Evolutionary conservation across 2,113 vertebrate genomes (phyloP).

Genomic region (Scortum barcoo): DNA sequence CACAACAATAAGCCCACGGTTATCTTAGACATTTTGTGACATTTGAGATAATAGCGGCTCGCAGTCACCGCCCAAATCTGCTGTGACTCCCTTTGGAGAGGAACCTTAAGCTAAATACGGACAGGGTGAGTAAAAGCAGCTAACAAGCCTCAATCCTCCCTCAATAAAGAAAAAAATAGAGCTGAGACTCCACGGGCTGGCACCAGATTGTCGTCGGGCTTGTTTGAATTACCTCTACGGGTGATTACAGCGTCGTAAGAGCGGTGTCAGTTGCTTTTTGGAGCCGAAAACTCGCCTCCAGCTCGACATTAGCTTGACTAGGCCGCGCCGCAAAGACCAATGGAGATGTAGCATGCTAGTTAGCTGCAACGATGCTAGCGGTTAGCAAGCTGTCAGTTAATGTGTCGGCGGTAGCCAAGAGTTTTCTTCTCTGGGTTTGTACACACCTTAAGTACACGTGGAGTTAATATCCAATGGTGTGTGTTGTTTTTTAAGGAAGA

Average conservation of each 20-base stretch:
- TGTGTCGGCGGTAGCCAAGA: slow-evolving; percentile 23
- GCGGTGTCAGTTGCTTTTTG: slow-evolving; percentile 54
- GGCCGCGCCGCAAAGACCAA: slow-evolving; percentile 74
- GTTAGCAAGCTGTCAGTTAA: slow-evolving; percentile 75
- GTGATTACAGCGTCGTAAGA: slow-evolving; percentile 9
- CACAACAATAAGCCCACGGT: slow-evolving; percentile 71
- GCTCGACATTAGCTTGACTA: slow-evolving; percentile 69
- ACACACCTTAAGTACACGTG: background rate
- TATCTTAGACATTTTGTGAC: slow-evolving; percentile 70
- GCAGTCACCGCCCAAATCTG: slow-evolving; percentile 84
- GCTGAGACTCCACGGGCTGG: slow-evolving; percentile 28
- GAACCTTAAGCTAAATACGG: slow-evolving; percentile 85
- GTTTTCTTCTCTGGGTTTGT: slow-evolving; percentile 20
- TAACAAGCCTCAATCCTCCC: slow-evolving; percentile 37
- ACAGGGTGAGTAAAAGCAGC: slow-evolving; percentile 82
- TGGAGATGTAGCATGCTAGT: slow-evolving; percentile 63
- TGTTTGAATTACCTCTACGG: background rate
- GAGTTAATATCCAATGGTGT: background rate
- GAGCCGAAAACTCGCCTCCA: slow-evolving; percentile 47
- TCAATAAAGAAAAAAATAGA: slow-evolving; percentile 62
- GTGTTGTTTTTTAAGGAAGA: no score
- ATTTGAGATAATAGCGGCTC: slow-evolving; percentile 79
- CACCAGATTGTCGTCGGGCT: background rate
- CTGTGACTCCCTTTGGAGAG: slow-evolving; percentile 85
- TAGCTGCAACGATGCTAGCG: slow-evolving; percentile 57